phyloP scores from a whole-genome alignment of 2,888 invertebrate species.

The Cremastinae sp. region DNA sequence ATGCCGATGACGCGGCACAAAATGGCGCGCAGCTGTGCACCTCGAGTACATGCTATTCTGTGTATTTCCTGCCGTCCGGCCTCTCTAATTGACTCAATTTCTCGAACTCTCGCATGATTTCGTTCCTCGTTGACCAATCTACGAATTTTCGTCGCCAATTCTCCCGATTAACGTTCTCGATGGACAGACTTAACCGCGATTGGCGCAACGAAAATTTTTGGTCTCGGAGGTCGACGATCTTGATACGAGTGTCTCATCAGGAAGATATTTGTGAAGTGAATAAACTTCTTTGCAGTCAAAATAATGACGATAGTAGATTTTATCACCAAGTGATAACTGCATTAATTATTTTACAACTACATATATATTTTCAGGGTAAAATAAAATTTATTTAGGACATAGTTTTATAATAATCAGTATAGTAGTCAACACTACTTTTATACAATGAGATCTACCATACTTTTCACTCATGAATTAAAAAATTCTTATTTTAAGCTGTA shows the following conservation, averaged over 20 bases:
- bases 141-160: constrained; percentile 76
- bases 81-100: constrained; percentile 76
- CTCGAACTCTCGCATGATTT: constrained; percentile 63
- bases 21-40: constrained; percentile 65
- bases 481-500: too few relatives aligned
- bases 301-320: too few relatives aligned
- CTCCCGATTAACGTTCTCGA: constrained; percentile 25
- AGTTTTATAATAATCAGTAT: too few relatives aligned
- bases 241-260: background rate
- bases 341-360: too few relatives aligned
- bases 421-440: too few relatives aligned
- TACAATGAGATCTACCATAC: too few relatives aligned
- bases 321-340: too few relatives aligned
- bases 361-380: too few relatives aligned
- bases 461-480: too few relatives aligned
- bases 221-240: background rate
- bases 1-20: constrained; percentile 73
- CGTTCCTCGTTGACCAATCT: constrained; percentile 74
- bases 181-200: constrained; percentile 34
- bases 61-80: constrained; percentile 60
- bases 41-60: constrained; percentile 50
- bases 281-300: too few relatives aligned
- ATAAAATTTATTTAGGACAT: too few relatives aligned
- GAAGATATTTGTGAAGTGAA: background rate
- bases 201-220: constrained; percentile 35